phyloP scores from a whole-genome alignment of 2,797 vertebrate species.

The Erpetoichthys calabaricus region DNA sequence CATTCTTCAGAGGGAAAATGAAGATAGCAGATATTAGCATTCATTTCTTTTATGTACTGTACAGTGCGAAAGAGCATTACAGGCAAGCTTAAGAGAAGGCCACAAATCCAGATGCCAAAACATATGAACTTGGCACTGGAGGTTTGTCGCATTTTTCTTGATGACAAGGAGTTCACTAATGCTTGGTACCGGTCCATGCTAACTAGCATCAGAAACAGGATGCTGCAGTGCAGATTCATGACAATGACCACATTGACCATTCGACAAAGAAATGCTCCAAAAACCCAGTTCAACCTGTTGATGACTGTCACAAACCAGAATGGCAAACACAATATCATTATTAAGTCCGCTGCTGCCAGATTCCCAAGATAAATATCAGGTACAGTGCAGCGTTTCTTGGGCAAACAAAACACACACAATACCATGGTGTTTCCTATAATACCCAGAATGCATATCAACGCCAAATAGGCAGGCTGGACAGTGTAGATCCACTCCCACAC shows the following conservation, averaged over 20 bases:
- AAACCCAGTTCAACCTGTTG: conserved; percentile 59
- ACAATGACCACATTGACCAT: conserved; percentile 42
- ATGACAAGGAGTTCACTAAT: conserved; percentile 67
- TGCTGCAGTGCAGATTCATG: conserved; percentile 69
- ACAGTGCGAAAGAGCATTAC: conserved; percentile 52
- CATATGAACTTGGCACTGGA: conserved; percentile 54
- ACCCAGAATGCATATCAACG: conserved; percentile 58
- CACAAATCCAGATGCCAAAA: conserved; percentile 57
- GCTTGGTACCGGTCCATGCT: conserved; percentile 82
- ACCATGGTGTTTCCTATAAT: conserved; percentile 64
- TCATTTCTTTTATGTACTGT: conserved; percentile 18
- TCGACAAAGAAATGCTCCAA: conserved; percentile 64
- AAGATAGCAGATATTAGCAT: conserved; percentile 45
- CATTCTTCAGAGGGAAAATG: conserved; percentile 46
- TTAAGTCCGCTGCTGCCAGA: conserved; percentile 62
- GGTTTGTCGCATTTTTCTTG: conserved; percentile 49
- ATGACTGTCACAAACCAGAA: conserved; percentile 70
- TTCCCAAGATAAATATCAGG: conserved; percentile 78
- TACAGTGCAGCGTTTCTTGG: conserved; percentile 55
- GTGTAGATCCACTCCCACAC: conserved; percentile 44
- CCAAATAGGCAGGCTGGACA: conserved; percentile 65
- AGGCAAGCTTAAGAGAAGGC: conserved; percentile 57
- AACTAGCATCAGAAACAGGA: conserved; percentile 71
- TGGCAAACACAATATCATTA: conserved; percentile 60
- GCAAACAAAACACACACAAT: conserved; percentile 57